Conservation (phyloP, 1,140 invertebrate genomes). For the Diuraphis noxia region DNA sequence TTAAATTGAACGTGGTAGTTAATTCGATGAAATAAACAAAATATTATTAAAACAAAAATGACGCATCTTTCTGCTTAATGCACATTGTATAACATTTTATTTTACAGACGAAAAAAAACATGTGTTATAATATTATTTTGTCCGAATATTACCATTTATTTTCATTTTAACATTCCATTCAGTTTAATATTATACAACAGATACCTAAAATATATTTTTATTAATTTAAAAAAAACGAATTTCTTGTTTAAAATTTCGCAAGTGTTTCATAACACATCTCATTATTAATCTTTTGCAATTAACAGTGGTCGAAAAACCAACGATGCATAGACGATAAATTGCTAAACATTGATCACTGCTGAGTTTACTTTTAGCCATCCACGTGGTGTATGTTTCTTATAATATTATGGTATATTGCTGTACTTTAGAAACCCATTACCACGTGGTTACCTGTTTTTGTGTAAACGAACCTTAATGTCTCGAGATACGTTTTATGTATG, state of each 20-base stretch:
- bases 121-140: background rate
- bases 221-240: background rate
- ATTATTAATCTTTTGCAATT: background rate
- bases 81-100: no score
- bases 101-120: no score
- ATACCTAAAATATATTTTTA: no score
- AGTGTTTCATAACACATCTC: background rate
- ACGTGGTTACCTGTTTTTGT: background rate
- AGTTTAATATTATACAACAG: background rate
- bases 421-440: background rate
- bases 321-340: background rate
- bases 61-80: no score
- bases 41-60: no score
- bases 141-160: background rate
- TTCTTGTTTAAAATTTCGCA: background rate
- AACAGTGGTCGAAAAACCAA: background rate
- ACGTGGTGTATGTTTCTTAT: background rate
- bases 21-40: background rate
- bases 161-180: background rate
- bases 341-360: background rate
- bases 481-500: background rate
- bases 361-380: background rate
- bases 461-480: background rate
- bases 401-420: background rate
- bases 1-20: background rate